These are phyloP conservation scores for Drosophila stalkeri DNA, from an alignment of 2,888 invertebrate species.

Conservation along the genomic window DNA sequence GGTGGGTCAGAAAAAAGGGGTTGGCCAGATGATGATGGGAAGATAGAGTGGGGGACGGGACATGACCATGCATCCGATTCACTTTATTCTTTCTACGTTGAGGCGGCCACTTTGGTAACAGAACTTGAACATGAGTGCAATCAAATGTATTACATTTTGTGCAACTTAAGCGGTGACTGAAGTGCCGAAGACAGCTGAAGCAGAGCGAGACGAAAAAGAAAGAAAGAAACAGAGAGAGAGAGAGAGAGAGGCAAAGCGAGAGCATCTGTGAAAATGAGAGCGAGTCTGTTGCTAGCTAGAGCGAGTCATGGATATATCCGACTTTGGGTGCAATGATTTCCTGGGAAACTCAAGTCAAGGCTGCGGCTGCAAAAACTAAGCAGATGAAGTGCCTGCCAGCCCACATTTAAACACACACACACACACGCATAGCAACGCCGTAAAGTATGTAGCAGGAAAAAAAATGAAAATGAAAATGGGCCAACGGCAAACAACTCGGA, in stretches of 20 bases:
- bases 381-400: conserved; percentile 52
- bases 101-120: conserved; percentile 75
- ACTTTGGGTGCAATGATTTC: conserved; percentile 75
- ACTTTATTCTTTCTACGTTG: conserved; percentile 65
- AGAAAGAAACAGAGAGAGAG: background rate
- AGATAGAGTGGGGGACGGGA: background rate
- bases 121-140: conserved; percentile 79
- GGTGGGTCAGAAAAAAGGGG: conserved; percentile 23
- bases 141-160: conserved; percentile 80
- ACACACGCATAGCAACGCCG: conserved; percentile 38
- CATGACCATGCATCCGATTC: conserved; percentile 61
- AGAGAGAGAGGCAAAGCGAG: background rate
- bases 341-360: conserved; percentile 64
- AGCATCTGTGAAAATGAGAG: background rate
- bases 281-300: conserved; percentile 9
- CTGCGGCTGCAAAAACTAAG: conserved; percentile 64
- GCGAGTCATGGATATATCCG: conserved; percentile 63
- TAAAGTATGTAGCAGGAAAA: conserved; percentile 57
- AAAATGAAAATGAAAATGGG: conserved; percentile 60
- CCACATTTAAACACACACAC: background rate
- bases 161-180: conserved; percentile 73
- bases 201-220: conserved; percentile 17
- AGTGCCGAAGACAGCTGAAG: conserved; percentile 70
- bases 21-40: no score
- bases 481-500: conserved; percentile 60